Base-by-base conservation (phyloP, 2,113 vertebrate species). In the Melanostigma gelatinosum region DNA sequence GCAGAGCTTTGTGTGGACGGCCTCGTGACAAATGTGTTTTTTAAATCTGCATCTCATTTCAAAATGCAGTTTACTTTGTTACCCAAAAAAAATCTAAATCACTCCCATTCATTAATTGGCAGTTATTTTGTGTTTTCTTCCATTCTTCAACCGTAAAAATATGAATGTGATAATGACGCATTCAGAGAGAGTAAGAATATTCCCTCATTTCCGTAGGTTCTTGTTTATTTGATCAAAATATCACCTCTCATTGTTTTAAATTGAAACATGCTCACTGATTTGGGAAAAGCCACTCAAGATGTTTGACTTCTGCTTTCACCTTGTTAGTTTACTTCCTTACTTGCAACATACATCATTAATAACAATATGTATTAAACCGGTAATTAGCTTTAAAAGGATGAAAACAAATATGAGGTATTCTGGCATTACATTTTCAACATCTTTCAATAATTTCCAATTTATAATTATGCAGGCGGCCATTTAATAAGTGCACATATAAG, bases 381-480 rank as follows among this genome's bases (percentile, higher is more conserved):
- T 70, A 80, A 81, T 67, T 62, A 67, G 36, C 48, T 77, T 81
- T 77, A 40, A 86, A 55, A 44, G 52, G 63, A 74, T 54, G 65
- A 73, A 78, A 76, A 89, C 75, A 88, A 79, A 67, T 77, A 83
- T 85, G 90, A 93, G 89, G 89, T 93, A 93, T 90, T 91, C 36
- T 85, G 85, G 79, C 82, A 38, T 84, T 77, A 57, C 67, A 63
- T 60, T 80, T 87, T 74, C 29, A 70, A 84, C 52, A 71, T 77
- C 40, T 80, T 68, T 86, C 75, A 82, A 82, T 64, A 32, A 73
- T 82, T 73, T 86, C 79, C 73, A 89, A 85, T 88, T 82, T 8
- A 50, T 79, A 79, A 84, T 76, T 67, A 66, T 72, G 34, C 54
- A 48, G 68, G 71, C 77, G 72, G 81, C 72, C 57, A 75, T 88